These are phyloP conservation scores for Syrrhaptes paradoxus DNA, from an alignment of 2,113 vertebrate species.

Conservation along the genomic window DNA sequence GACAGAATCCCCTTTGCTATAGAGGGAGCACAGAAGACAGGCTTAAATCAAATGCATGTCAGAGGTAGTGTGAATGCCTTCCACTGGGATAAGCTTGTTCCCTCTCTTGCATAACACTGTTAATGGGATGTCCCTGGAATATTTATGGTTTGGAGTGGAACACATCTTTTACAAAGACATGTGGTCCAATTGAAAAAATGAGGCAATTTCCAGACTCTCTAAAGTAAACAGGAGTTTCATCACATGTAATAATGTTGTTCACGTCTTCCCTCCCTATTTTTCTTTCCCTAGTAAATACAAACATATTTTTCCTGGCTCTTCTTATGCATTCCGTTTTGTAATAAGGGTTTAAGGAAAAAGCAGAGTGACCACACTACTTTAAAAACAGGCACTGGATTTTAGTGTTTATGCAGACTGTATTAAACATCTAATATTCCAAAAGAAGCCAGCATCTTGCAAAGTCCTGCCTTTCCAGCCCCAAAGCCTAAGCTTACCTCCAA, in stretches of 20 bases:
- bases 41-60: not conserved
- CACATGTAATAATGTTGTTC: conserved; percentile 46
- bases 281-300: conserved; percentile 57
- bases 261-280: conserved; percentile 16
- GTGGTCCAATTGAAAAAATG: conserved; percentile 37
- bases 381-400: conserved; percentile 20
- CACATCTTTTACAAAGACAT: conserved; percentile 30
- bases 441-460: not conserved
- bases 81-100: conserved; percentile 3
- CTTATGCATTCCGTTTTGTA: conserved; percentile 38
- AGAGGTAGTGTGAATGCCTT: not conserved
- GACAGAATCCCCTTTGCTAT: not conserved
- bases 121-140: conserved; percentile 41
- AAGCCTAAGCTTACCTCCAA: not conserved
- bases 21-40: not conserved
- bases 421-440: not conserved
- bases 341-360: conserved; percentile 20
- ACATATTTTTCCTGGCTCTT: conserved; percentile 54
- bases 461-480: not conserved
- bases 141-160: conserved; percentile 47
- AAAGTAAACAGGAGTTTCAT: conserved; percentile 57
- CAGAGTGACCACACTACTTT: conserved; percentile 34
- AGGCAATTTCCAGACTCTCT: conserved; percentile 44
- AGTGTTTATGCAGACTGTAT: not conserved
- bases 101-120: not conserved